phyloP scores from a whole-genome alignment of 2,888 invertebrate species.

The Bruchidius siliquastri region DNA sequence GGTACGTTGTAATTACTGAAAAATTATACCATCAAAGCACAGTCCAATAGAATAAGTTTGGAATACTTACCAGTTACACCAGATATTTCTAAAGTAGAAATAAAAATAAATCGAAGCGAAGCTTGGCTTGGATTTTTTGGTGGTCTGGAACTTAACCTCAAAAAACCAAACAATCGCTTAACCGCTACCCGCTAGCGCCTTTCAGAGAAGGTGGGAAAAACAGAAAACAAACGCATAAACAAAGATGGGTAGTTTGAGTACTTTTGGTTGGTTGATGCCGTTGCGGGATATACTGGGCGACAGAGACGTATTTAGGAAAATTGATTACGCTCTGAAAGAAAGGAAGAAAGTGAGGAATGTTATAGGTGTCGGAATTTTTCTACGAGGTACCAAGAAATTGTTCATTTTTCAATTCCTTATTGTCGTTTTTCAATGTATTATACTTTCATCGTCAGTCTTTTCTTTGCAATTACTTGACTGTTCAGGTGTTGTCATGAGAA shows the following conservation, averaged over 20 bases:
- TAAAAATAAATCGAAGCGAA: background rate
- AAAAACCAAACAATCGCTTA: background rate
- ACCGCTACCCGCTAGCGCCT: background rate
- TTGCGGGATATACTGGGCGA: background rate
- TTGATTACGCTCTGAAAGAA: too few species aligned
- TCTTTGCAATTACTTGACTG: too few species aligned
- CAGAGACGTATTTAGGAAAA: background rate
- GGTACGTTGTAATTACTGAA: background rate
- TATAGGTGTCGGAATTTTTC: too few species aligned
- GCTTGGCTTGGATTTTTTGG: background rate
- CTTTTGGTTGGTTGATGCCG: background rate
- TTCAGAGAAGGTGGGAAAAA: background rate
- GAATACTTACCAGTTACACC: background rate
- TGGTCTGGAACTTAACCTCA: background rate
- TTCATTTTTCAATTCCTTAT: too few species aligned
- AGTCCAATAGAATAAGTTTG: background rate
- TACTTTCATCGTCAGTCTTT: too few species aligned
- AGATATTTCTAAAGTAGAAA: background rate
- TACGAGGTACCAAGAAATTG: too few species aligned
- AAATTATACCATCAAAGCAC: background rate
- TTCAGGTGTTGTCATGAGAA: too few species aligned
- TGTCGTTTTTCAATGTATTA: too few species aligned
- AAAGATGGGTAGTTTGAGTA: background rate
- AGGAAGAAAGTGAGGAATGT: too few species aligned
- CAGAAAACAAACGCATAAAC: background rate